Conservation (phyloP, 2,888 invertebrate species). For the Choreutis nemorana region DNA sequence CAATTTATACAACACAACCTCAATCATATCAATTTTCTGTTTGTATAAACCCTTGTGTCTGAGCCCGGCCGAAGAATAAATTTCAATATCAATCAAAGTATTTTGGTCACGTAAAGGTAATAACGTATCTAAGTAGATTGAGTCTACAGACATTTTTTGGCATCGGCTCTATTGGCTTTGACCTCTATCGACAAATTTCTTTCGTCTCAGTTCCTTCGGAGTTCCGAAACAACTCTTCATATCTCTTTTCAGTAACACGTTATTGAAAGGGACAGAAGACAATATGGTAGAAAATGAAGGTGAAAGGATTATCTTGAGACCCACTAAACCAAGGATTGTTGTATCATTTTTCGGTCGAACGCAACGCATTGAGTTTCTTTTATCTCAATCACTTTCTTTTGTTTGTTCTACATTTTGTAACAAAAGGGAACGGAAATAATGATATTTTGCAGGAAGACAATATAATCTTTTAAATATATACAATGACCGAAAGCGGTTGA, state of each 20-base stretch:
- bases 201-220: constrained; percentile 20
- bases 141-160: constrained; percentile 39
- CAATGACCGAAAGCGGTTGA: too few relatives aligned
- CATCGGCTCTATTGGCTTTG: constrained; percentile 34
- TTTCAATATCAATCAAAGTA: constrained; percentile 31
- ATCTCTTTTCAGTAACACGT: constrained; percentile 4
- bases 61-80: too few relatives aligned
- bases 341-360: constrained; percentile 24
- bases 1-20: constrained; percentile 13
- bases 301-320: constrained; percentile 17
- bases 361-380: constrained; percentile 18
- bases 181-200: constrained; percentile 22
- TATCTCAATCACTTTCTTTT: constrained; percentile 17
- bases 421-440: constrained; percentile 4
- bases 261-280: background rate
- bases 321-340: constrained; percentile 16
- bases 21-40: constrained; percentile 18
- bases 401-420: constrained; percentile 12
- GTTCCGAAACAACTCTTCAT: constrained; percentile 12
- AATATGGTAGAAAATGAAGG: constrained; percentile 12
- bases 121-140: constrained; percentile 48
- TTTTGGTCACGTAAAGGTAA: constrained; percentile 39
- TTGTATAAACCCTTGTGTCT: constrained; percentile 22
- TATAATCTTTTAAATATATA: background rate
- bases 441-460: background rate